These are phyloP conservation scores for Drosophila setosimentum DNA, from an alignment of 2,888 invertebrate genomes.

Conservation along the genomic window DNA sequence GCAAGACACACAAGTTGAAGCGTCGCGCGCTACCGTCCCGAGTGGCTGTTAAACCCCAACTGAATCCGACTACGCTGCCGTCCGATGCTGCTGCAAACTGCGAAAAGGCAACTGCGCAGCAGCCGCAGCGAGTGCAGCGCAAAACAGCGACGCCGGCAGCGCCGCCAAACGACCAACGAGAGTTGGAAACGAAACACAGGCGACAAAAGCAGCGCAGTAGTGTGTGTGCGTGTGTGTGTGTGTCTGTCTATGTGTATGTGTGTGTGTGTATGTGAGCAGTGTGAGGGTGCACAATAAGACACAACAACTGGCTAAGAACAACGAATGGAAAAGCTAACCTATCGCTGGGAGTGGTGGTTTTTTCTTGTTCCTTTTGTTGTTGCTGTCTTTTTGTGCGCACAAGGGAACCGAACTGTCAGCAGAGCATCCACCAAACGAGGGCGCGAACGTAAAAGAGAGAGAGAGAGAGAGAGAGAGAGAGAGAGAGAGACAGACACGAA, in stretches of 20 bases:
- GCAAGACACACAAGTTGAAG: constrained; percentile 73
- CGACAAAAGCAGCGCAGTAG: constrained; percentile 31
- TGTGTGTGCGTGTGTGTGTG: not conserved
- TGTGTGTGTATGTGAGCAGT: constrained; percentile 6
- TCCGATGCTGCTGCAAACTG: constrained; percentile 67
- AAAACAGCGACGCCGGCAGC: constrained; percentile 39
- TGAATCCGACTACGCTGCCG: constrained; percentile 84
- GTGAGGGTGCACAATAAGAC: constrained; percentile 48
- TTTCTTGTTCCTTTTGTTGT: constrained; percentile 10
- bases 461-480: constrained; percentile 9
- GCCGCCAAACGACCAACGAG: constrained; percentile 71
- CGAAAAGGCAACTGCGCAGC: constrained; percentile 65
- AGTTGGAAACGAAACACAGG: constrained; percentile 72
- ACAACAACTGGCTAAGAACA: constrained; percentile 23
- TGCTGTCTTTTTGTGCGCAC: constrained; percentile 2
- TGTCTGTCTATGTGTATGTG: not conserved
- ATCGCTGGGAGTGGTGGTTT: constrained; percentile 74
- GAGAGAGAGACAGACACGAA: constrained; percentile 8
- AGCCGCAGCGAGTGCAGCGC: constrained; percentile 33
- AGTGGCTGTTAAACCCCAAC: constrained; percentile 86
- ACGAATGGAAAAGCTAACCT: constrained; percentile 76
- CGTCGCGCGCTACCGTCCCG: constrained; percentile 85
- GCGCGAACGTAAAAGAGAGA: constrained; percentile 44
- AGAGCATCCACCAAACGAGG: constrained; percentile 60
- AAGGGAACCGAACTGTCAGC: constrained; percentile 76